These are phyloP conservation scores for Gadus macrocephalus DNA, from an alignment of 2,113 vertebrate species.

Conservation along the genomic window DNA sequence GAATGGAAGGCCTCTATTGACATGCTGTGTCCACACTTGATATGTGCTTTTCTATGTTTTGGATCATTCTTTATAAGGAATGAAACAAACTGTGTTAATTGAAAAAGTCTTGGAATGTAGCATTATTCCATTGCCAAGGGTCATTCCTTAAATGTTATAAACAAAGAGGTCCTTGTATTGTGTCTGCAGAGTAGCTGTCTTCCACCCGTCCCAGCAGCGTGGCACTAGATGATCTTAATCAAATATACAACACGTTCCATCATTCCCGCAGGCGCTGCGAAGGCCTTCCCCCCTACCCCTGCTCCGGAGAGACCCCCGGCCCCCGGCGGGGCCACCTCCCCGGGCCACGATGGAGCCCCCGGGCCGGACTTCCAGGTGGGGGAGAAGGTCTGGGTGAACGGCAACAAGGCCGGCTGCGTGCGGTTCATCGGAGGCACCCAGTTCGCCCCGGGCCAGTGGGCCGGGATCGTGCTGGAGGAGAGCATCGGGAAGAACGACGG, in stretches of 20 bases:
- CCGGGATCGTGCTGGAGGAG: conserved; percentile 90
- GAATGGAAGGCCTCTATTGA: no score
- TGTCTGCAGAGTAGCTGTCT: no score
- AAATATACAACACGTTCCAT: not conserved
- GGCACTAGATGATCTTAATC: not conserved
- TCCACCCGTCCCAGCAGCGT: no score
- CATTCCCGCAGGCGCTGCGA: conserved; percentile 61
- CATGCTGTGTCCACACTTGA: no score
- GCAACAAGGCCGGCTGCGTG: conserved; percentile 91
- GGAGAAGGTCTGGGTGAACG: conserved; percentile 93
- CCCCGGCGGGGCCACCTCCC: conserved; percentile 45
- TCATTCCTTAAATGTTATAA: not conserved
- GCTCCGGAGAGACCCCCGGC: conserved; percentile 52
- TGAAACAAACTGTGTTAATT: no score
- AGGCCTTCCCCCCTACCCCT: conserved; percentile 59
- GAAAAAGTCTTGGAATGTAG: no score
- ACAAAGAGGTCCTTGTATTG: no score
- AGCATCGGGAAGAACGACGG: conserved; percentile 94
- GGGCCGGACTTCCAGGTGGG: conserved; percentile 81
- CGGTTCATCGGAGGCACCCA: conserved; percentile 90
- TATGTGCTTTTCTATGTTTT: not conserved
- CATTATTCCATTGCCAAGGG: not conserved
- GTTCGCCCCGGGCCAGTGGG: conserved; percentile 96
- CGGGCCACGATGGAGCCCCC: conserved; percentile 69
- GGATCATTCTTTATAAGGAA: not conserved